A percentile compares a stretch with the other conserved stretches of the same genome.
These are phyloP conservation scores for Anastatus disparis DNA, from an alignment of 1,140 invertebrate species.

Conservation along the genomic window DNA sequence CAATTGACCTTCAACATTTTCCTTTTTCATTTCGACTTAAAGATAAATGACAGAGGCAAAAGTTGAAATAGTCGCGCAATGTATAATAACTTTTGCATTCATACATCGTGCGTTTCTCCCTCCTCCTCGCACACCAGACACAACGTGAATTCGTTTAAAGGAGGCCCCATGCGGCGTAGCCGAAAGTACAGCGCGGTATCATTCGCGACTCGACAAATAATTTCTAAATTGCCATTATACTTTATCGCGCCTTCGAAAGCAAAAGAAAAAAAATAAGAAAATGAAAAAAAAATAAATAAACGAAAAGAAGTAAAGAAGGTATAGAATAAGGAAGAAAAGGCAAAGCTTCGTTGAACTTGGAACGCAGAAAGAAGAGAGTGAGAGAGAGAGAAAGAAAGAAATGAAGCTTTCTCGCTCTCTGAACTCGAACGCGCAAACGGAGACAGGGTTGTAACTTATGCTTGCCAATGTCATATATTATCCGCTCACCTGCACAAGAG, in stretches of 20 bases:
- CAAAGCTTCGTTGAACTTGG: no score
- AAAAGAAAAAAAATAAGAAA: neutral
- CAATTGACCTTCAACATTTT: neutral
- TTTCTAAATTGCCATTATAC: constrained; percentile 35
- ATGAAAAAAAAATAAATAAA: no score
- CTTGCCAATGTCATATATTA: constrained; percentile 40
- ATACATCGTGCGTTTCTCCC: no score
- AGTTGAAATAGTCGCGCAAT: neutral
- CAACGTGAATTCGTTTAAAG: neutral
- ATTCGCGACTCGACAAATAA: constrained; percentile 22
- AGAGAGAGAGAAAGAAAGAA: neutral
- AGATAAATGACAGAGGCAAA: neutral
- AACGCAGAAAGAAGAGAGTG: neutral
- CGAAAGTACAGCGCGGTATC: neutral
- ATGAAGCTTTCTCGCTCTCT: neutral
- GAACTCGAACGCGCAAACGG: constrained; percentile 27
- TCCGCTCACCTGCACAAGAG: constrained; percentile 26
- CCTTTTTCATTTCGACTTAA: neutral
- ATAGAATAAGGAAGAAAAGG: no score
- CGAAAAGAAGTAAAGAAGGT: no score
- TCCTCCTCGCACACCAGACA: no score
- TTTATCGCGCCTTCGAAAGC: constrained; percentile 16
- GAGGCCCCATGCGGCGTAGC: neutral
- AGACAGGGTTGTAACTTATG: constrained; percentile 41
- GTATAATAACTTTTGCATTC: no score